Conservation (phyloP, 2,113 vertebrate species). For the Condylura cristata region DNA sequence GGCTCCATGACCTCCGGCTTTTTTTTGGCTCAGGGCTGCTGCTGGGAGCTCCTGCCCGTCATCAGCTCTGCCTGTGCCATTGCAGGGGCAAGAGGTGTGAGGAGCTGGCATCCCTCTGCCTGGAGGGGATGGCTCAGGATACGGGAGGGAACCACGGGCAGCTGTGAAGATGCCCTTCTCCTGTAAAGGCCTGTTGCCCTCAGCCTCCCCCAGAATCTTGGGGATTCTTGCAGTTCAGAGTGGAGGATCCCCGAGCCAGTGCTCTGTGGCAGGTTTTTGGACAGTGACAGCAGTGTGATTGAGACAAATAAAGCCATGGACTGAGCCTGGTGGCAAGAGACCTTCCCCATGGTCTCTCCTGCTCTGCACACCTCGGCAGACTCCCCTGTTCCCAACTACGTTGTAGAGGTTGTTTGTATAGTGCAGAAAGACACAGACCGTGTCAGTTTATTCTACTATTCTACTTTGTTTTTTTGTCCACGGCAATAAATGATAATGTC, state of each 20-base stretch:
- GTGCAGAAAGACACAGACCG: not conserved
- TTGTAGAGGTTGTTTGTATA: not conserved
- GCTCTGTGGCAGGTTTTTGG: not conserved
- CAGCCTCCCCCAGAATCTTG: not conserved
- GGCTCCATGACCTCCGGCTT: not conserved
- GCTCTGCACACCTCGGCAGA: not conserved
- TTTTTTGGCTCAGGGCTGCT: not conserved
- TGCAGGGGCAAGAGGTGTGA: not conserved
- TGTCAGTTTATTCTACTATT: not conserved
- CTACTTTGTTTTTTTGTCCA: not conserved
- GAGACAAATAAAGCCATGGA: not conserved
- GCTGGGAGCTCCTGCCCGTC: not conserved
- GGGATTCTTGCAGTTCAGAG: not conserved
- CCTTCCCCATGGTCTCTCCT: not conserved
- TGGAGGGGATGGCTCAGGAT: not conserved
- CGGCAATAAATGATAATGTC: not conserved
- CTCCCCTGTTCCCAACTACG: not conserved
- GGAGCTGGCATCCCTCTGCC: not conserved
- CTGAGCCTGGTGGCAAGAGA: not conserved
- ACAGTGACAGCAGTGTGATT: not conserved
- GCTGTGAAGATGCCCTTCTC: no score
- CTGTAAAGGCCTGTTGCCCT: no score
- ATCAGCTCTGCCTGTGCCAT: not conserved
- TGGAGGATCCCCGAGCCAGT: not conserved
- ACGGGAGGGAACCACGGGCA: not conserved